phyloP scores from a whole-genome alignment of 2,113 vertebrate species.

The Brevimyrus niger region DNA sequence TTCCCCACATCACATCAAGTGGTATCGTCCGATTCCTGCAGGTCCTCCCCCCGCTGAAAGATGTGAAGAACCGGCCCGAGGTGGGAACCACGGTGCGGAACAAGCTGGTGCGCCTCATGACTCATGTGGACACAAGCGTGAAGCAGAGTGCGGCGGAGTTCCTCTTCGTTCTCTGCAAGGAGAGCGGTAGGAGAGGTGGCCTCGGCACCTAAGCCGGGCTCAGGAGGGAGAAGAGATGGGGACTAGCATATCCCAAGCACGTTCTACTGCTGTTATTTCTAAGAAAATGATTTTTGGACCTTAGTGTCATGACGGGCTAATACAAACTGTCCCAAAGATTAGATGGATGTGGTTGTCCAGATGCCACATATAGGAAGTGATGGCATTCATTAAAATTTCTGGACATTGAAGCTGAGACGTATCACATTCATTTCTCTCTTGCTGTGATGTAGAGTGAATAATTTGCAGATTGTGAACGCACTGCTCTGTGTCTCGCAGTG shows the following conservation, averaged over 20 bases:
- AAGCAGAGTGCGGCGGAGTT: constrained; percentile 95
- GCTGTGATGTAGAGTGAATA: background rate
- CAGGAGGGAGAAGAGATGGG: background rate
- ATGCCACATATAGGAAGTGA: background rate
- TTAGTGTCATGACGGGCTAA: background rate
- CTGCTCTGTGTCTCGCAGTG: constrained; percentile 58
- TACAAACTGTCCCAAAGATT: background rate
- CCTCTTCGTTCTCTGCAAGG: constrained; percentile 95
- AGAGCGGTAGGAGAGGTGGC: constrained; percentile 69
- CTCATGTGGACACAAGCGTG: constrained; percentile 89
- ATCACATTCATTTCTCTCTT: background rate
- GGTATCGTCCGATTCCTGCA: constrained; percentile 34
- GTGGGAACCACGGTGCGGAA: constrained; percentile 85
- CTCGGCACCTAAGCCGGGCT: background rate
- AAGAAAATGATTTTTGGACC: background rate
- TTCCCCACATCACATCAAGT: background rate
- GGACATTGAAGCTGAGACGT: background rate
- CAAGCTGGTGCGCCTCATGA: constrained; percentile 95
- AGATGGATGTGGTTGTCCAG: background rate
- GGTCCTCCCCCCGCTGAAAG: constrained; percentile 89
- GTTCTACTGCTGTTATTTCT: background rate
- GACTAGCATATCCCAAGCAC: background rate
- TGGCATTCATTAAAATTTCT: background rate
- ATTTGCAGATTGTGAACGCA: background rate
- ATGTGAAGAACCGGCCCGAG: constrained; percentile 88